Base-by-base conservation (phyloP, 2,888 invertebrate genomes). In the Amiota communis region DNA sequence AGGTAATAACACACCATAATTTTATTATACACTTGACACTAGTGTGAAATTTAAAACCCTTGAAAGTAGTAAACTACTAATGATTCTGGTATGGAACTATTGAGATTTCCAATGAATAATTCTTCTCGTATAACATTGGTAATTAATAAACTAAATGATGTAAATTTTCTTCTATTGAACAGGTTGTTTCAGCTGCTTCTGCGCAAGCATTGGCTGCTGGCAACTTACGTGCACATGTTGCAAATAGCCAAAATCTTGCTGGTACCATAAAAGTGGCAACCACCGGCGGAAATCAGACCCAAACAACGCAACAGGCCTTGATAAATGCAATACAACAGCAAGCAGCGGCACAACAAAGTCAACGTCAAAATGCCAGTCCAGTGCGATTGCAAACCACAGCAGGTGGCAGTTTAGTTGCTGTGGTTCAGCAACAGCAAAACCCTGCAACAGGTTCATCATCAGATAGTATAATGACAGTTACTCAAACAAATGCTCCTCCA, bases 151-250 rank as follows among this genome's bases (percentile, higher is more conserved):
- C 2, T 59, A 59, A 59, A 17, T 59, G 2, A 64, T 64, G 6
- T 13, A 64, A 64, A 20, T 12, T 20, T 15, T 1, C 47, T 12
- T 36, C 4, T 36, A 36, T 36, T 36, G 6, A 36, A 36, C 75
- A 92, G 92, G 92, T 92, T 73, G 92, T 92, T 59, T 91, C 92
- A 1, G 92, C 92, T 11, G 90, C 91, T 12, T 91, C 92, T 0
- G 89, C 88, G 0, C 91, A 91, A 82, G 91, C 90, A 57, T 78
- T 92, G 65, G 89, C 90, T 56, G 90, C 90, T 17, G 90, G 91
- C 1, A 89, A 87, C 73, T 87, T 92, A 63, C 90, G 92, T 48
- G 91, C 92, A 0, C 91, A 91, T 81, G 89, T 89, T 15, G 82
- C 88, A 12, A 84, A 85, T 3, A 86, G 89, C 0, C 88, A 88